Base-by-base conservation (phyloP, 2,113 vertebrate genomes). In the Bufo bufo region DNA sequence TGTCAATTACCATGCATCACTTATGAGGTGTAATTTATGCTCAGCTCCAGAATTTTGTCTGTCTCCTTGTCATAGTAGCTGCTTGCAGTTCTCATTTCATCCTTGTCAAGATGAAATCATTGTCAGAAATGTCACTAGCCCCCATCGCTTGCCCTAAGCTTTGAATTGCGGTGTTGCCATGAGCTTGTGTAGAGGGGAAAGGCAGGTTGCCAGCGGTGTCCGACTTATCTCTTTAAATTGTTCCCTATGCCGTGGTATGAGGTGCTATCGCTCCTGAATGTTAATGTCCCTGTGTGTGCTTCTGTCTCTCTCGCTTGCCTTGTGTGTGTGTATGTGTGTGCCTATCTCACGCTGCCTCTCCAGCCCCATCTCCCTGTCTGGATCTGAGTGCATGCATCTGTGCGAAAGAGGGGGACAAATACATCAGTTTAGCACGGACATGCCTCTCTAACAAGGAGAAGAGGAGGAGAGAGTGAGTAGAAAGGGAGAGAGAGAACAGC, bases 211-310 rank as follows among this genome's bases (percentile, higher is more conserved):
- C 87, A 78, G 78, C 87, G 49, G 72, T 77, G 87, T 84, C 87
- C 81, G 87, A 89, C 74, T 89, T 89, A 89, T 89, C 87, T 89
- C 87, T 89, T 89, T 89, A 89, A 89, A 89, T 89, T 84, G 81
- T 83, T 89, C 87, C 82, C 72, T 84, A 66, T 89, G 87, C 72
- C 47, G 87, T 89, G 77, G 58, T 85, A 66, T 77, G 50, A 86
- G 84, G 84, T 69, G 84, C 79, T 86, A 84, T 89, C 85, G 84
- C 89, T 90, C 85, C 20, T 82, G 90, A 90, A 91, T 91, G 90
- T 89, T 91, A 91, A 91, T 91, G 90, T 89, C 89, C 87, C 72
- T 86, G 89, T 88, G 86, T 77, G 86, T 66, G 89, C 75, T 83
- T 77, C 78, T 77, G 52, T 63, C 69, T 83, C 86, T 83, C 45